Percentiles rank a stretch among this genome's conserved stretches.
These are phyloP conservation scores for Spheniscus mendiculus DNA, from an alignment of 2,113 vertebrate species.

Conservation along the genomic window DNA sequence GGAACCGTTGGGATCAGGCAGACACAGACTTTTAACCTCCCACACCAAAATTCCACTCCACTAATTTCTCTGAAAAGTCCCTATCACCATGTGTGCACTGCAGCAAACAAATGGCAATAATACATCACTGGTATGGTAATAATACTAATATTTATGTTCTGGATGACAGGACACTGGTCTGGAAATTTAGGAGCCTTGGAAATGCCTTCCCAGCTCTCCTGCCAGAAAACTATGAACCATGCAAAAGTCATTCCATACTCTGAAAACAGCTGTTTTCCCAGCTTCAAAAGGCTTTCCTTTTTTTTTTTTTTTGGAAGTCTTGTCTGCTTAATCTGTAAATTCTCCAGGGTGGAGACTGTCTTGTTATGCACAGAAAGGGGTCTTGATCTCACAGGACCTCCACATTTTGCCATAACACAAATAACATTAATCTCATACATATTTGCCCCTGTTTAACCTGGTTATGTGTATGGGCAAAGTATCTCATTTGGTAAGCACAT, in stretches of 20 bases:
- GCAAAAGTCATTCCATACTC: neutral
- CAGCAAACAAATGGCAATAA: neutral
- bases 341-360: neutral
- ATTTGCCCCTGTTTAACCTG: neutral
- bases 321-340: neutral
- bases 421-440: neutral
- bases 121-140: neutral
- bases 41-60: neutral
- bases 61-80: neutral
- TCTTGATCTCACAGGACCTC: neutral
- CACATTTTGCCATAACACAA: neutral
- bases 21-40: neutral
- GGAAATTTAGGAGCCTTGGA: neutral
- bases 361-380: neutral
- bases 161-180: neutral
- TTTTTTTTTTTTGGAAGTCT: neutral
- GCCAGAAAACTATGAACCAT: neutral
- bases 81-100: neutral
- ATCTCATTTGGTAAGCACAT: neutral
- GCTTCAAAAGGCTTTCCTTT: neutral
- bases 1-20: accelerated
- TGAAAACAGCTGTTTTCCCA: neutral
- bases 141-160: neutral
- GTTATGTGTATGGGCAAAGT: neutral
- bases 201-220: neutral